Evolutionary conservation across 2,113 vertebrate species (phyloP), one percentile per base, ranked within the genome.

Genomic region (Irena cyanogastra): DNA sequence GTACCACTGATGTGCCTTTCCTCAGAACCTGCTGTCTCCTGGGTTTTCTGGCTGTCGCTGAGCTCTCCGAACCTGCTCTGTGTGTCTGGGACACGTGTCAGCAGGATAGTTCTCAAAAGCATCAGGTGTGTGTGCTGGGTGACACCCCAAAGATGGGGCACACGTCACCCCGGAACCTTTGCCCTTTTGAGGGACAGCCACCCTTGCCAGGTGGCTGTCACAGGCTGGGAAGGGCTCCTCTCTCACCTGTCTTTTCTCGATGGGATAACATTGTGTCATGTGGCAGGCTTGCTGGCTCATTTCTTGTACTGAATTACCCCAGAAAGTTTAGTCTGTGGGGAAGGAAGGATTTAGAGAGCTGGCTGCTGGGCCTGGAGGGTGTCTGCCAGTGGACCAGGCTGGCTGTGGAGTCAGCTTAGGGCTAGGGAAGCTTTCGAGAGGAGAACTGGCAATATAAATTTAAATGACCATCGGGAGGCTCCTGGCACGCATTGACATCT

Each of bases 251-350:
- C 82, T 89, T 56, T 83, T 89, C 95, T 54, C 75, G 77, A 93
- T 93, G 96, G 53, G 85, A 72, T 94, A 90, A 91, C 86, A 22
- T 83, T 24, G 7, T 56, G 30, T 69, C 9, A 6, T 78, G 93
- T 90, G 82, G 90, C 27, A 10, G 87, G 72, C 13, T 56, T 49
- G 54, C 96, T 87, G 96, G 82, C 87, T 97, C 84, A 54, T 93
- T 96, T 92, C 92, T 93, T 49, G 24, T 18, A 10, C 91, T 74
- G 91, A 95, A 95, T 98, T 86, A 95, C 75, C 90, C 70, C 7
- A 0, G 82, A 59, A 96, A 97, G 97, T 96, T 98, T 95, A 94
- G 97, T 97, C 97, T 97, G 84, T 94, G 89, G 95, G 94, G 87
- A 96, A 97, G 93, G 95, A 95, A 97, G 96, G 96, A 92, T 95